phyloP scores from a whole-genome alignment of 2,888 invertebrate species.

The Heliconius ismenius region DNA sequence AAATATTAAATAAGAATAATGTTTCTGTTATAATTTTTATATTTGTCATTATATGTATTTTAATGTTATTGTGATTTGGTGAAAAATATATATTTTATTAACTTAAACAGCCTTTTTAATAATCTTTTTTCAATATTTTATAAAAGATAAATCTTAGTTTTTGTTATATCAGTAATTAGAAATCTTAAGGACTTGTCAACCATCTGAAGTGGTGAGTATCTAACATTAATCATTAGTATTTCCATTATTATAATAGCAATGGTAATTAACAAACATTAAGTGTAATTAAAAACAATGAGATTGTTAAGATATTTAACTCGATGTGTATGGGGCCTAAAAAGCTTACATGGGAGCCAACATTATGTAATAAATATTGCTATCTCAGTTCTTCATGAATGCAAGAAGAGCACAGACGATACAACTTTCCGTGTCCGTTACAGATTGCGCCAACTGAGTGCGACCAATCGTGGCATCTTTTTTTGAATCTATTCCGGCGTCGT shows the following conservation, averaged over 20 bases:
- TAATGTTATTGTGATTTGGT: background rate
- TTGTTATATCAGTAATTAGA: background rate
- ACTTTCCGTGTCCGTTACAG: conserved; percentile 42
- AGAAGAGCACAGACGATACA: conserved; percentile 24
- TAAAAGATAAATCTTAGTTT: background rate
- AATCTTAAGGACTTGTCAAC: too few species aligned
- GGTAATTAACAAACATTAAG: background rate
- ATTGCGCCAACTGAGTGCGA: conserved; percentile 57
- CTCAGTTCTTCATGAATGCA: conserved; percentile 9
- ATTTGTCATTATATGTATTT: background rate
- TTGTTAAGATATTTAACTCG: background rate
- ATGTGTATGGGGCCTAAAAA: conserved; percentile 13
- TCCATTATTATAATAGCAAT: background rate
- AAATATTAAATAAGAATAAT: background rate
- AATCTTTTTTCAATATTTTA: background rate
- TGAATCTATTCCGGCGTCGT: conserved; percentile 71
- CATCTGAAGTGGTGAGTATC: background rate
- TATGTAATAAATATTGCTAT: background rate
- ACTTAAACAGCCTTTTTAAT: background rate
- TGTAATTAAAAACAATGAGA: conserved; percentile 12
- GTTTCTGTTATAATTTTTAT: conserved; percentile 6
- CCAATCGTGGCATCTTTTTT: conserved; percentile 70
- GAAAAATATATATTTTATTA: conserved; percentile 7
- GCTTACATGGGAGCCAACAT: conserved; percentile 1
- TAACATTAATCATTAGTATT: background rate